Percentiles rank a stretch among this genome's conserved stretches.
Evolutionary conservation across 2,797 vertebrate species (phyloP).

Genomic region (Euthynnus affinis): DNA sequence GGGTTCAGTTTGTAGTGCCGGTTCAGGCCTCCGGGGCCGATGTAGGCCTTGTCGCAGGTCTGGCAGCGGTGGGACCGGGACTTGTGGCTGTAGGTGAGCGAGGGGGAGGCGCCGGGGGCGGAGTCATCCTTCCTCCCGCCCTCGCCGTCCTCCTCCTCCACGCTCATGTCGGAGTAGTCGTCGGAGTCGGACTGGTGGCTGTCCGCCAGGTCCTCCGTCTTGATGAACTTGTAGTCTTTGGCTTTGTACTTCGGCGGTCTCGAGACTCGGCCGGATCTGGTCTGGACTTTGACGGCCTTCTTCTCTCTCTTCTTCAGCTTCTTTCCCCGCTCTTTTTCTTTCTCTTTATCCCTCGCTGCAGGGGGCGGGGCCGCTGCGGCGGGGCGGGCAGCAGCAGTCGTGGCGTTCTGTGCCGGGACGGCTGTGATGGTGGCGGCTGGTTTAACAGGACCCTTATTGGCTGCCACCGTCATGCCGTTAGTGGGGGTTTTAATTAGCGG

Average conservation of each 20-base stretch:
- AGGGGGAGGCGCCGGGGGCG: conserved; percentile 7
- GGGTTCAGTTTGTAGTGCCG: conserved; percentile 95
- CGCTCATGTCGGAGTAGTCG: conserved; percentile 94
- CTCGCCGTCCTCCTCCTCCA: conserved; percentile 90
- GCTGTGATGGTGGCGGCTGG: not conserved
- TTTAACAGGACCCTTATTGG: conserved; percentile 47
- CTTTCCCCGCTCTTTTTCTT: conserved; percentile 75
- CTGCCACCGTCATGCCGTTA: not conserved
- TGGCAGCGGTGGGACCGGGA: conserved; percentile 91
- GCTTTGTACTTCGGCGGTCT: conserved; percentile 96
- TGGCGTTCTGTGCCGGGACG: not conserved
- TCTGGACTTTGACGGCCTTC: conserved; percentile 91
- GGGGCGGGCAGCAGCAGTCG: conserved; percentile 15
- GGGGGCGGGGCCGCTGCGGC: not conserved
- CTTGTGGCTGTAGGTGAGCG: conserved; percentile 85
- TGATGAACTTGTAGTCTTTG: conserved; percentile 98
- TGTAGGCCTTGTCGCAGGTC: conserved; percentile 94
- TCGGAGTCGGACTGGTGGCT: conserved; percentile 94
- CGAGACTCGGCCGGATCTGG: conserved; percentile 94
- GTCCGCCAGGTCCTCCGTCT: conserved; percentile 93
- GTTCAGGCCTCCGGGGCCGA: conserved; percentile 93
- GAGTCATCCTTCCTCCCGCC: conserved; percentile 57
- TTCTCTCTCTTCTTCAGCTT: conserved; percentile 85
- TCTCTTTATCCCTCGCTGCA: conserved; percentile 46
- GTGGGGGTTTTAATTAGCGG: conserved; percentile 31